A percentile compares a stretch with the other conserved stretches of the same genome.
Conservation (phyloP, 2,888 invertebrate genomes). For the Acanthoscelides obtectus region DNA sequence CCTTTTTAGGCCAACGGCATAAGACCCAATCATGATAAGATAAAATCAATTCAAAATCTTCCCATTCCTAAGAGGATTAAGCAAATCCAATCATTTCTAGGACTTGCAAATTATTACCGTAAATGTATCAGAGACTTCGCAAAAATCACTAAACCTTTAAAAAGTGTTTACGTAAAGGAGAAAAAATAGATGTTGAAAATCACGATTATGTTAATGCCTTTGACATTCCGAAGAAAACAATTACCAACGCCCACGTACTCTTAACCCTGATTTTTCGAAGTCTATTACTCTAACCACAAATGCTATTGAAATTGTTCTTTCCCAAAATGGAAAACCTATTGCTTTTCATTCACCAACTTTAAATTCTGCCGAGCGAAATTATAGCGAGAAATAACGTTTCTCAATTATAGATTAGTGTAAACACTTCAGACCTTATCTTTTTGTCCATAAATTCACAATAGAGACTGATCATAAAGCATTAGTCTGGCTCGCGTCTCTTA, state of each 20-base stretch:
- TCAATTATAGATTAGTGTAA: slow-evolving; percentile 22
- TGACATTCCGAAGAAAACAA: slow-evolving; percentile 3
- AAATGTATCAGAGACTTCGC: slow-evolving; percentile 35
- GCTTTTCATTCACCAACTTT: slow-evolving; percentile 31
- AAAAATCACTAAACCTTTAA: slow-evolving; percentile 33
- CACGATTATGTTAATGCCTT: slow-evolving; percentile 3
- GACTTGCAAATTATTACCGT: slow-evolving; percentile 34
- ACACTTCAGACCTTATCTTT: too few species aligned
- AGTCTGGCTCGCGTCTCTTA: slow-evolving; percentile 30
- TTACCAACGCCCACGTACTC: background rate
- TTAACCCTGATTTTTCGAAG: slow-evolving; percentile 15
- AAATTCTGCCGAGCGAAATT: slow-evolving; percentile 30
- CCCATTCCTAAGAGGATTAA: slow-evolving; percentile 31
- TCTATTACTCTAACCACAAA: slow-evolving; percentile 30
- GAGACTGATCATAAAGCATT: slow-evolving; percentile 36
- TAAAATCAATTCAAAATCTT: slow-evolving; percentile 25
- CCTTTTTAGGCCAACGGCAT: slow-evolving; percentile 41
- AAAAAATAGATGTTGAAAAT: slow-evolving; percentile 6
- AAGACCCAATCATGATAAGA: slow-evolving; percentile 37
- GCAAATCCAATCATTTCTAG: slow-evolving; percentile 35
- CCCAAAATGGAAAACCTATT: slow-evolving; percentile 22
- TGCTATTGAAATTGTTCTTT: slow-evolving; percentile 32
- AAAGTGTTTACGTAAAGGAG: slow-evolving; percentile 28
- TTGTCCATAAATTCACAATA: slow-evolving; percentile 30
- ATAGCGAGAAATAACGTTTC: slow-evolving; percentile 33